Evolutionary conservation across 2,888 invertebrate species (phyloP).

Genomic region (Rhodophaea formosa): DNA sequence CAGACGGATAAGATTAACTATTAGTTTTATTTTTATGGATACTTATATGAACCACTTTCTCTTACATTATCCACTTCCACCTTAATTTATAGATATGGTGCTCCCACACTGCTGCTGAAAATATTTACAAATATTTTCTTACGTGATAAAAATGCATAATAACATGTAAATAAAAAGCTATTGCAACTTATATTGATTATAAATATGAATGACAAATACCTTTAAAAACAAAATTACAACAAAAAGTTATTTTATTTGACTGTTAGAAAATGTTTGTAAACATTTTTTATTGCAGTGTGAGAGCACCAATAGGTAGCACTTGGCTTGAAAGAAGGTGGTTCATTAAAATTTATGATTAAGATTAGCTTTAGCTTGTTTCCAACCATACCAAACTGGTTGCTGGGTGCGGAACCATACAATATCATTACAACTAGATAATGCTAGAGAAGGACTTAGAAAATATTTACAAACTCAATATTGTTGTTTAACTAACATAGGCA

Average conservation of each 20-base stretch:
- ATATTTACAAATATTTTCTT: no score
- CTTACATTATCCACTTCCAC: not conserved
- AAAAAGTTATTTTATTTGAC: no score
- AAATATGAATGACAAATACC: no score
- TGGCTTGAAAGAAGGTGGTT: slow-evolving; percentile 5
- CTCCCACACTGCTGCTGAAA: no score
- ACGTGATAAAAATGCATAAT: no score
- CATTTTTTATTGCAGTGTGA: no score
- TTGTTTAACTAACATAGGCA: not conserved
- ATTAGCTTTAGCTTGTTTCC: not conserved
- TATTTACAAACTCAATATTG: slow-evolving; percentile 17
- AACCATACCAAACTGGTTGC: not conserved
- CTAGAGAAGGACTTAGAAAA: slow-evolving; percentile 13
- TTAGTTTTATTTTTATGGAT: not conserved
- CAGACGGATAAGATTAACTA: not conserved
- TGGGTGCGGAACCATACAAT: not conserved
- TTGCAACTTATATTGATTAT: no score
- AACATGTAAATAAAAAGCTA: no score
- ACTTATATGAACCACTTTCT: not conserved
- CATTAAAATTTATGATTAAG: not conserved
- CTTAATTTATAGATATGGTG: no score
- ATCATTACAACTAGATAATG: slow-evolving; percentile 6
- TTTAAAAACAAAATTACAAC: no score
- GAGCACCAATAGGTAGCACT: not conserved
- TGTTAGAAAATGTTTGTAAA: no score